Evolutionary conservation across 1,140 invertebrate genomes (phyloP).

Genomic region (Cotesia chilonis): DNA sequence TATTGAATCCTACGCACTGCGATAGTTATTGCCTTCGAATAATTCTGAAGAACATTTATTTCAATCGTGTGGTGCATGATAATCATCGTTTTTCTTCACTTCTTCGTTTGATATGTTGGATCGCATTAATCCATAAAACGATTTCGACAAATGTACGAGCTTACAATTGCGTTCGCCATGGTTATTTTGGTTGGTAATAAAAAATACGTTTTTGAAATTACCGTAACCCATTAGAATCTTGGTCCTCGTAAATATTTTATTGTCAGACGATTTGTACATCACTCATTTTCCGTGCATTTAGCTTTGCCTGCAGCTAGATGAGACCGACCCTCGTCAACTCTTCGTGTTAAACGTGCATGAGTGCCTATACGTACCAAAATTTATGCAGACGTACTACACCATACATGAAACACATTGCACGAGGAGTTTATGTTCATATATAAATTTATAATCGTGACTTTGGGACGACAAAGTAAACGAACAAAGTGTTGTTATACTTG

Average conservation of each 20-base stretch:
- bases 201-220: conserved; percentile 18
- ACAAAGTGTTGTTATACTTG: conserved; percentile 25
- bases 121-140: conserved; percentile 5
- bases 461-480: conserved; percentile 11
- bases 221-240: not conserved
- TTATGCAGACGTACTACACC: too few species aligned
- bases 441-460: not conserved
- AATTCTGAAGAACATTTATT: not conserved
- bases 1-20: not conserved
- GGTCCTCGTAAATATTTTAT: conserved; percentile 26
- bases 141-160: conserved; percentile 17
- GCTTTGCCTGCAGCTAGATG: conserved; percentile 4
- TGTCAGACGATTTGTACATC: conserved; percentile 15
- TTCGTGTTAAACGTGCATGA: not conserved
- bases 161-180: conserved; percentile 21
- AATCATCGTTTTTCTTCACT: not conserved
- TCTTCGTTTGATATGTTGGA: not conserved
- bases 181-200: conserved; percentile 11
- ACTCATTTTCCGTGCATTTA: not conserved
- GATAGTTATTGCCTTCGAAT: not conserved
- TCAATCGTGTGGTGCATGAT: not conserved
- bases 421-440: not conserved
- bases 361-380: not conserved
- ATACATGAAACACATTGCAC: too few species aligned
- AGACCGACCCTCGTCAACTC: conserved; percentile 4